Base-by-base conservation (phyloP, 2,888 invertebrate genomes). In the Hermaeophaga mercurialis region DNA sequence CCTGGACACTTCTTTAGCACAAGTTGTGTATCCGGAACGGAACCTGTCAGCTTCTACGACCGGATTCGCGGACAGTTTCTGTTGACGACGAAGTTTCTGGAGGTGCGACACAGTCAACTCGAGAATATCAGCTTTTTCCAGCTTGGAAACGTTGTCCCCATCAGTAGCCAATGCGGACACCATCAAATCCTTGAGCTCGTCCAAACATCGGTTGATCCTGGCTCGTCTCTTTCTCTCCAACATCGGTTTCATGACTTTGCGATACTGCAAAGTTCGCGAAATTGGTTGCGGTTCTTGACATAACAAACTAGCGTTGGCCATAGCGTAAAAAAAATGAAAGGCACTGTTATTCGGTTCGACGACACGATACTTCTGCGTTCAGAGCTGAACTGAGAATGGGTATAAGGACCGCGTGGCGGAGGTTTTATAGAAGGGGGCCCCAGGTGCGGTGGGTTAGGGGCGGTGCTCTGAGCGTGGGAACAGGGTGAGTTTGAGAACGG, bases 181-280 rank as follows among this genome's bases (percentile, higher is more conserved):
- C 89, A 94, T 91, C 74, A 94, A 79, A 77, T 93, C 93, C 79
- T 93, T 93, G 49, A 94, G 84, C 73, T 93, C 92, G 78, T 93
- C 93, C 71, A 94, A 82, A 78, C 93, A 93, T 70, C 90, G 88
- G 80, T 94, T 94, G 81, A 94, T 94, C 76, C 93, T 84, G 65
- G 93, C 93, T 69, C 93, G 85, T 56, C 93, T 85, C 77, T 92
- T 92, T 72, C 93, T 85, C 80, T 94, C 93, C 70, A 94, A 81
- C 86, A 93, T 87, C 71, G 93, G 93, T 78, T 93, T 93, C 91
- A 92, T 93, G 75, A 94, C 92, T 87, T 92, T 94, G 80, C 93
- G 87, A 80, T 94, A 94, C 78, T 94, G 93, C 80, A 93, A 91
- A 74, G 94, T 94, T 78, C 93, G 87, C 70, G 93, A 92, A 80